Conservation (phyloP, 2,888 invertebrate species). For the Philonicus albiceps region DNA sequence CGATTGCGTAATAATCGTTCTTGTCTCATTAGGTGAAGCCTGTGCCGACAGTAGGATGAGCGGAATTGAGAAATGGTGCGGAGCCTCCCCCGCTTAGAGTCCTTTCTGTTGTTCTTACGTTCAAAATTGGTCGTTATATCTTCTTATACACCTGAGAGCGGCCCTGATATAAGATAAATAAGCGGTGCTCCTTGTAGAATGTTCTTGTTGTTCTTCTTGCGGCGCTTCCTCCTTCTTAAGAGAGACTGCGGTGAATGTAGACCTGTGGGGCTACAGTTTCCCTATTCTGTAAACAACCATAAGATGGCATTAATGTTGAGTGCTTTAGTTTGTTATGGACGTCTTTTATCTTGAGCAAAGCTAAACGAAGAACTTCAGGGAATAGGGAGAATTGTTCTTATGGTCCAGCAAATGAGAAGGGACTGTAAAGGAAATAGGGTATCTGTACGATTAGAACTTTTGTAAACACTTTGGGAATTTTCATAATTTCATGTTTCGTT, state of each 20-base stretch:
- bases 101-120: constrained; percentile 28
- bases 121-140: constrained; percentile 43
- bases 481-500: constrained; percentile 8
- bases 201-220: background rate
- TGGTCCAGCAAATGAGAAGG: constrained; percentile 18
- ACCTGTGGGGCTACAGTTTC: constrained; percentile 33
- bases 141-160: constrained; percentile 42
- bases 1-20: constrained; percentile 29
- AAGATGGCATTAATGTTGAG: constrained; percentile 48
- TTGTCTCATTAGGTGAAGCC: constrained; percentile 21
- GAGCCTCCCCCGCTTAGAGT: background rate
- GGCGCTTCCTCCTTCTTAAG: background rate
- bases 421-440: constrained; percentile 4
- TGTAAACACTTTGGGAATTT: constrained; percentile 19
- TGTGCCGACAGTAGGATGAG: constrained; percentile 21
- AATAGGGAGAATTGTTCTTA: background rate
- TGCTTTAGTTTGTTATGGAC: constrained; percentile 47
- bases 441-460: constrained; percentile 22
- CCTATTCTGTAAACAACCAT: constrained; percentile 47
- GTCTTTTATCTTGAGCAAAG: constrained; percentile 43
- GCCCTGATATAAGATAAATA: constrained; percentile 41
- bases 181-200: constrained; percentile 5
- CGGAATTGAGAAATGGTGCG: constrained; percentile 20
- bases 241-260: constrained; percentile 1
- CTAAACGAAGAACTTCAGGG: constrained; percentile 3